Base-by-base conservation (phyloP, 92 coral and sea anemone genomes). In the Phymanthus crucifer region DNA sequence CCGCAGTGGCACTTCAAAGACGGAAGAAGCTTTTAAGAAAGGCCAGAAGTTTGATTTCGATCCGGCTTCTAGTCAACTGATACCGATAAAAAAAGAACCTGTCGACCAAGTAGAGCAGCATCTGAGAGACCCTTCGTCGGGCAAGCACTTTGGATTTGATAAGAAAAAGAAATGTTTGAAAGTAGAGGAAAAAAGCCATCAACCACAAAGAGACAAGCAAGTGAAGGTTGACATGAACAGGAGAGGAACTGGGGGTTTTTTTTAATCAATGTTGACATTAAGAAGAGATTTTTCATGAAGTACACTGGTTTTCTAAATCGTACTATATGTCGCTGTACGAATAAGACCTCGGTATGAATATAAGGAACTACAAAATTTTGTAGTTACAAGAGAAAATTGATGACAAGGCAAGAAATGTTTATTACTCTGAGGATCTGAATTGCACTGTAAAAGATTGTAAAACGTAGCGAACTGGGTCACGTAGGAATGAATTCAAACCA, bases 21-120 rank as follows among this genome's bases (percentile, higher is more conserved):
- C 64, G 9, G 64, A 54, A 54, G 27, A 54, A 21, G 64, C 64
- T 54, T 54, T 21, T 14, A 5, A 21, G 31, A 19, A 54, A 2
- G 64, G 64, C 0, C 64, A 54, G 27, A 29, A 54, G 11, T 54
- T 21, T 54, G 64, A 54, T 54, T 92, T 92, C 33, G 90, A 92
- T 71, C 97, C 93, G 4, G 68, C 77, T 2, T 89, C 91, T 26
- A 91, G 97, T 10, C 89, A 82, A 72, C 85, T 92, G 31, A 83
- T 82, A 67, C 85, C 52, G n/a, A n/a, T n/a, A 2, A 72, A 88
- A 14, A 40, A 76, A 46, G 81, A 70, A 61, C 76, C 6, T 21
- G 11, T 3, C 10, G 6, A 54, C 1, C 16, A 54, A 54, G 27
- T 54, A 6, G 64, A 54, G n/a, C 27, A n/a, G 2, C 64, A 54